Percentiles rank a stretch among this genome's conserved stretches.
phyloP scores from a whole-genome alignment of 2,113 vertebrate genomes.

The Holacanthus passer region DNA sequence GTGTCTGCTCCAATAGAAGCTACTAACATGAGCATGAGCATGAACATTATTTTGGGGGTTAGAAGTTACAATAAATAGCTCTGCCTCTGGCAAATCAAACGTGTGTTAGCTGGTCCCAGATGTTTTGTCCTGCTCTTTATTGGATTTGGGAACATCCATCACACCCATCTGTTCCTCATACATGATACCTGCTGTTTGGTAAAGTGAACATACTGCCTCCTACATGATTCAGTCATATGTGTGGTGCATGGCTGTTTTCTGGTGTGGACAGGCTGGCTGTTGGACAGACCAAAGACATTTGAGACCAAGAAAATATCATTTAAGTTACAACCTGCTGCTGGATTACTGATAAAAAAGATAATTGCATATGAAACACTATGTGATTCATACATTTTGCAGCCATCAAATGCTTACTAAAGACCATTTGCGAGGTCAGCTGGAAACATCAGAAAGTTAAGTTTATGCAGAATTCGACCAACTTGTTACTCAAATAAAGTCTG shows the following conservation, averaged over 20 bases:
- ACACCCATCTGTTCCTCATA: too few relatives aligned
- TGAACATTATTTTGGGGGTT: not conserved
- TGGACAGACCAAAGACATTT: not conserved
- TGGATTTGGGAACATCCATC: not conserved
- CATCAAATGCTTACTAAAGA: too few relatives aligned
- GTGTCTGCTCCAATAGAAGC: not conserved
- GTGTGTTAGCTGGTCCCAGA: not conserved
- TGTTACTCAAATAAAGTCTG: not conserved
- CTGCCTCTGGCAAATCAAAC: not conserved
- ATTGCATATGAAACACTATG: not conserved
- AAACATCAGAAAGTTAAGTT: not conserved
- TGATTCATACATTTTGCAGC: not conserved
- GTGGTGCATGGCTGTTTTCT: too few relatives aligned
- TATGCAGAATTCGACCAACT: not conserved
- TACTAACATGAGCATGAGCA: not conserved
- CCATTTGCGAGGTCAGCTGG: not conserved
- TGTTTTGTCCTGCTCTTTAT: not conserved
- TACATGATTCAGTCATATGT: not conserved
- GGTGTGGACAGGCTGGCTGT: too few relatives aligned
- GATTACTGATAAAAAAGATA: not conserved
- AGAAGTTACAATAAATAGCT: not conserved
- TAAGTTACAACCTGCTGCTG: not conserved
- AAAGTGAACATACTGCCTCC: not conserved
- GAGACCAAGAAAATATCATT: not conserved
- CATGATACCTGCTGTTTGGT: not conserved